Conservation (phyloP, 30 jellyfish, hydroid and myxozoan genomes). For the Morbakka virulenta region DNA sequence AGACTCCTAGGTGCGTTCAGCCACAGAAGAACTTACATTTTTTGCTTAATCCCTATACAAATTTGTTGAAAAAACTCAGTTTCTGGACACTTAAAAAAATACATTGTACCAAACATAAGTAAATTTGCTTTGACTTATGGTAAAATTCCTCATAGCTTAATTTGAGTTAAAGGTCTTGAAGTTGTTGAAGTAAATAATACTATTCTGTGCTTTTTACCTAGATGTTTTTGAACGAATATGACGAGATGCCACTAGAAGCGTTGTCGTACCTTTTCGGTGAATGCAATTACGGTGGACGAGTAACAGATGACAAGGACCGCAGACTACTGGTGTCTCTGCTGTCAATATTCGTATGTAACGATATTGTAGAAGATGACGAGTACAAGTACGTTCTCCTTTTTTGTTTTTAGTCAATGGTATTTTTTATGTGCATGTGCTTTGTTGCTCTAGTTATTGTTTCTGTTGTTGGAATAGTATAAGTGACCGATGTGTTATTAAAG, state of each 20-base stretch:
- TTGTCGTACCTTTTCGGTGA: conserved; percentile 90
- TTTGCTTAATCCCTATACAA: too few species aligned
- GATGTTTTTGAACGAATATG: conserved; percentile 97
- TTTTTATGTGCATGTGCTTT: neutral
- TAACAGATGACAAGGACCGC: conserved; percentile 97
- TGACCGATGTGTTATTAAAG: neutral
- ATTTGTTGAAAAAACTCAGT: too few species aligned
- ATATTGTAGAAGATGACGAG: conserved; percentile 56
- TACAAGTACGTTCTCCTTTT: conserved; percentile 52
- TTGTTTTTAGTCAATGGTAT: neutral
- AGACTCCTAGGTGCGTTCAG: too few species aligned
- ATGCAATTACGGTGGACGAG: conserved; percentile 99
- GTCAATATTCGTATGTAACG: conserved; percentile 71
- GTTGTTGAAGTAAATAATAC: too few species aligned
- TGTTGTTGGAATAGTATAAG: too few species aligned
- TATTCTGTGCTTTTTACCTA: too few species aligned
- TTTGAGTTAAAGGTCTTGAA: too few species aligned
- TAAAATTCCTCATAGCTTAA: too few species aligned
- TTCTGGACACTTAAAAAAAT: neutral
- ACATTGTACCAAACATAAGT: neutral
- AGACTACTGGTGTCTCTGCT: conserved; percentile 80
- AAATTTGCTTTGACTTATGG: neutral
- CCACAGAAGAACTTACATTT: too few species aligned
- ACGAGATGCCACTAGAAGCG: conserved; percentile 93
- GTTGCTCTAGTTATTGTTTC: too few species aligned